Evolutionary conservation across 2,113 vertebrate genomes (phyloP).

Genomic region (Bettongia penicillata): DNA sequence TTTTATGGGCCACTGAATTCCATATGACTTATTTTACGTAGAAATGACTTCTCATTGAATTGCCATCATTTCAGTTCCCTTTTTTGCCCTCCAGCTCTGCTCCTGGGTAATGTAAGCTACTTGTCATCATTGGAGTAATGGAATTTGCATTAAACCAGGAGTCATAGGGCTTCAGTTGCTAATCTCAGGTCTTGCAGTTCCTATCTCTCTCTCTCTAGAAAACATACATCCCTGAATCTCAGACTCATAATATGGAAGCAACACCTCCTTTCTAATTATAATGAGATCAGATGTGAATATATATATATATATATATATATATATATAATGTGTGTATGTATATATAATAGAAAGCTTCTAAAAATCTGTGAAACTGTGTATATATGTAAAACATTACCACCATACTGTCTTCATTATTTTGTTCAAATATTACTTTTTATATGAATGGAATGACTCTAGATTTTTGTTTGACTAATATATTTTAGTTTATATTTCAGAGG

Average conservation of each 20-base stretch:
- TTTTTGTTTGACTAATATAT: not conserved
- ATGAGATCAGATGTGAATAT: not conserved
- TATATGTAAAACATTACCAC: not conserved
- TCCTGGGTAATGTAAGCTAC: not conserved
- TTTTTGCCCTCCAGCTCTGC: not conserved
- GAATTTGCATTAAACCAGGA: not conserved
- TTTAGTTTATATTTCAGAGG: slow-evolving; percentile 8
- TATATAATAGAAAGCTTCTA: not conserved
- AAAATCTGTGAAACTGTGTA: not conserved
- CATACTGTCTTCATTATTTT: slow-evolving; percentile 12
- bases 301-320: not conserved
- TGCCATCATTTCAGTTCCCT: not conserved
- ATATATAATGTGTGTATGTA: not conserved
- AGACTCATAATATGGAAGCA: not conserved
- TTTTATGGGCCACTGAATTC: not conserved
- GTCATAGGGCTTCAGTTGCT: not conserved
- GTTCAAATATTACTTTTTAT: not conserved
- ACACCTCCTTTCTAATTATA: not conserved
- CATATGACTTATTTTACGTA: not conserved
- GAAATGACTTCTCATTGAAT: not conserved
- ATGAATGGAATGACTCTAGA: not conserved
- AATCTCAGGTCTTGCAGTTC: not conserved
- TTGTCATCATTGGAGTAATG: not conserved
- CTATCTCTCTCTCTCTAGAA: not conserved
- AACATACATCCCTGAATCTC: not conserved